Evolutionary conservation across 2,113 vertebrate genomes (phyloP).

Genomic region (Siniperca knerii): DNA sequence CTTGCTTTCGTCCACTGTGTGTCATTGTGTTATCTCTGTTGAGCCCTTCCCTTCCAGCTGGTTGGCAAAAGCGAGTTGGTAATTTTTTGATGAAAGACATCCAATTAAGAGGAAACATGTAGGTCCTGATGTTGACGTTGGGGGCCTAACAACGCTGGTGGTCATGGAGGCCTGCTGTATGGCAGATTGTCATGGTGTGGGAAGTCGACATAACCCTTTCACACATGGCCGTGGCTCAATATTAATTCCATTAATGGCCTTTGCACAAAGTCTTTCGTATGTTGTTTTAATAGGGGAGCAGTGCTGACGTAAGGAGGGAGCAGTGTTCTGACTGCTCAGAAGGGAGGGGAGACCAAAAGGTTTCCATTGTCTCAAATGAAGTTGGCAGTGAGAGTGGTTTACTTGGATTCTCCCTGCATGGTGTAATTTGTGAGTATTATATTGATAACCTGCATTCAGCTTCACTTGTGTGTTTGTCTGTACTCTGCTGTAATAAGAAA

Average conservation of each 20-base stretch:
- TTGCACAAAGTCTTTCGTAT: constrained; percentile 78
- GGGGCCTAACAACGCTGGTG: constrained; percentile 52
- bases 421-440: constrained; percentile 78
- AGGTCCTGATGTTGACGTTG: constrained; percentile 63
- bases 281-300: constrained; percentile 88
- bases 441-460: constrained; percentile 79
- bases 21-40: constrained; percentile 73
- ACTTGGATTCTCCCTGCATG: constrained; percentile 75
- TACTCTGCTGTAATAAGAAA: constrained; percentile 65
- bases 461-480: constrained; percentile 65
- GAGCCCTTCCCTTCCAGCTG: constrained; percentile 78
- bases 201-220: constrained; percentile 76
- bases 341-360: constrained; percentile 75
- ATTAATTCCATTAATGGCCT: constrained; percentile 80
- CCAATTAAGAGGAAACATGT: constrained; percentile 74
- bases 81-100: constrained; percentile 81
- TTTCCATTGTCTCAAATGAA: constrained; percentile 83
- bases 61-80: constrained; percentile 74
- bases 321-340: constrained; percentile 63
- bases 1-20: constrained; percentile 53
- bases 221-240: constrained; percentile 66
- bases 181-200: constrained; percentile 70
- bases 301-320: constrained; percentile 75
- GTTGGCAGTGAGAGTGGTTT: constrained; percentile 75
- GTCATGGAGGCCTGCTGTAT: constrained; percentile 60